Evolutionary conservation across 2,888 invertebrate species (phyloP).

Genomic region (Heliconius charithonia): DNA sequence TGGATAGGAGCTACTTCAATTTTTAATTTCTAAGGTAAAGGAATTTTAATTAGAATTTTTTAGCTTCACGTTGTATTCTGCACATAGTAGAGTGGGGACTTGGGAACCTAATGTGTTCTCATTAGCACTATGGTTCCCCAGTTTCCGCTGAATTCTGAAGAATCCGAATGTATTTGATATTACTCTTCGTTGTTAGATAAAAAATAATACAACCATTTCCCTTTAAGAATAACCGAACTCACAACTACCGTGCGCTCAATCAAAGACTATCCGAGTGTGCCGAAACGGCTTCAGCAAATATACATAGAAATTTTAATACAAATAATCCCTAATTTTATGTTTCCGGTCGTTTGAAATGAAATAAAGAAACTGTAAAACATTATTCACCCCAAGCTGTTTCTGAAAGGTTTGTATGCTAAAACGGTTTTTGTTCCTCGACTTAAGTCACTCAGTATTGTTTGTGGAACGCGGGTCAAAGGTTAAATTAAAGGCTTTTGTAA

Average conservation of each 20-base stretch:
- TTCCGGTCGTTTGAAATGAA: neutral
- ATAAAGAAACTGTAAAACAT: slow-evolving; percentile 17
- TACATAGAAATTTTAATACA: neutral
- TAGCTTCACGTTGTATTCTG: too few species aligned
- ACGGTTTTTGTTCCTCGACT: slow-evolving; percentile 15
- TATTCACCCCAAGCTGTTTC: slow-evolving; percentile 11
- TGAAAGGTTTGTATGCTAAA: slow-evolving; percentile 22
- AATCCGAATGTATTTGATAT: too few species aligned
- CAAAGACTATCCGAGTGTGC: neutral
- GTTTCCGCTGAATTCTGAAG: too few species aligned
- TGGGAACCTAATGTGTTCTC: too few species aligned
- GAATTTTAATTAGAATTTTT: neutral
- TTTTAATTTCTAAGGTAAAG: neutral
- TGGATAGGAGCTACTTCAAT: neutral
- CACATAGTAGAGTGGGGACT: too few species aligned
- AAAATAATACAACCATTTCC: too few species aligned
- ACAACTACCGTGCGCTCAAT: neutral
- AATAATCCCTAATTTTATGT: neutral
- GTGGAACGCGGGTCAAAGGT: slow-evolving; percentile 20
- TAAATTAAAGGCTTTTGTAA: slow-evolving; percentile 8
- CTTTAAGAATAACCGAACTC: neutral
- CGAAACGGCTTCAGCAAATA: neutral
- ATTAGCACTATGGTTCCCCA: too few species aligned
- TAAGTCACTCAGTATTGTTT: slow-evolving; percentile 24
- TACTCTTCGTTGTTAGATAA: too few species aligned